Base-by-base conservation (phyloP, 2,797 vertebrate species). In the Anguilla obscura region DNA sequence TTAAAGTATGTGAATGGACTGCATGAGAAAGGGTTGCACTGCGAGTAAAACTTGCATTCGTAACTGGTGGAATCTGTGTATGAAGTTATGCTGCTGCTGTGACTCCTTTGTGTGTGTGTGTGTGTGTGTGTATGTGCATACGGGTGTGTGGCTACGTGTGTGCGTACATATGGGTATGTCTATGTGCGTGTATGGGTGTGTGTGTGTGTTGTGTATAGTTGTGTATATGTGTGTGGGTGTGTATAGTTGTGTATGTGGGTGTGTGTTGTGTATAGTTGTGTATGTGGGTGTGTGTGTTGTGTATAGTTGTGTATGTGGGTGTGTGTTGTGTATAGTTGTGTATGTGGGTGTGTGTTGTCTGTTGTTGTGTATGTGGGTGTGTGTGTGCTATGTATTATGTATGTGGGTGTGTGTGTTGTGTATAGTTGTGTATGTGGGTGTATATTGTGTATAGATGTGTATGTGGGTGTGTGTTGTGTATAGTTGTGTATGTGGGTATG, bases 341-440 rank as follows among this genome's bases (percentile, higher is more conserved):
- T 30, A 1, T 18, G 18, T 50, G 45, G n/a, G n/a, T 8, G 16
- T 30, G n/a, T 33, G 69, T 12, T 24, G 14, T 36, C n/a, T 45
- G 58, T 50, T 36, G 82, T 60, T 3, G 83, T 36, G 24, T 30
- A 1, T 18, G 18, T 50, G 45, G n/a, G n/a, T 8, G 16, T 30
- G n/a, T 33, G 69, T 12, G n/a, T 74, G n/a, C 12, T 66, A 6
- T 48, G 33, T 45, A 3, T 50, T 71, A 18, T 16, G 52, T 74
- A 50, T 56, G 87, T 89, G 86, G 86, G 54, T 74, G 56, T 79
- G 85, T 40, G 14, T 60, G 63, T 52, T 18, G 30, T 87, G 66
- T 60, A 63, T 88, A 14, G 30, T 33, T 85, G 56, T 56, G 50
- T 88, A n/a, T 85, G 40, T 66, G 74, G 85, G 60, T 79, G 40